These are phyloP conservation scores for Platyrinchus mystaceus DNA, from an alignment of 2,797 vertebrate species.

Conservation along the genomic window DNA sequence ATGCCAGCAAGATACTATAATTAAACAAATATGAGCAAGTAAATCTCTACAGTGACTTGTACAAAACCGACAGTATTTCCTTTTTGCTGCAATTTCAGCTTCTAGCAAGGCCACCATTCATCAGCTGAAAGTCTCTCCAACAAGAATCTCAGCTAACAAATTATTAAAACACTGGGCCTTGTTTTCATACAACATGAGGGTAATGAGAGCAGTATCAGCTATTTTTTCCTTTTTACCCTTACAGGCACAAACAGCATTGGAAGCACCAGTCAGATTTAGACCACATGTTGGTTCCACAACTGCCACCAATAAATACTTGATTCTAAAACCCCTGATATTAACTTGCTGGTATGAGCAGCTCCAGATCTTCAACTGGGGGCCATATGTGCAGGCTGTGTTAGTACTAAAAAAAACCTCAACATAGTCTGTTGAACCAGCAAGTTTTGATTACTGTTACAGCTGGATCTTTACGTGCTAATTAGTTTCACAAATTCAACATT, in stretches of 20 bases:
- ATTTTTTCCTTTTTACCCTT: not conserved
- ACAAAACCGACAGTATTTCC: constrained; percentile 23
- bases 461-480: constrained; percentile 40
- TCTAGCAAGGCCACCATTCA: constrained; percentile 35
- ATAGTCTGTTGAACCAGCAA: constrained; percentile 36
- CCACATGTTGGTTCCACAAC: constrained; percentile 28
- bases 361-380: not conserved
- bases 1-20: not conserved
- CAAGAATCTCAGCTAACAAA: not conserved
- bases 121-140: constrained; percentile 5
- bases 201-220: not conserved
- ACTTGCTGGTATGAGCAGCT: not conserved
- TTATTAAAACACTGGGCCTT: not conserved
- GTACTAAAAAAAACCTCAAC: not conserved
- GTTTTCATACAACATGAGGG: not conserved
- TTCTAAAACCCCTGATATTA: constrained; percentile 1
- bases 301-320: constrained; percentile 11
- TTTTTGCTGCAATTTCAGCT: constrained; percentile 43
- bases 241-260: not conserved
- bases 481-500: constrained; percentile 26
- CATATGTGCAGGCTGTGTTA: constrained; percentile 18
- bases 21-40: constrained; percentile 22
- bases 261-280: not conserved
- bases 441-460: constrained; percentile 22
- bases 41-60: not conserved